A percentile compares a stretch with the other conserved stretches of the same genome.
These are phyloP conservation scores for Dromococcyx pavoninus DNA, from an alignment of 2,797 vertebrate species.

Conservation along the genomic window DNA sequence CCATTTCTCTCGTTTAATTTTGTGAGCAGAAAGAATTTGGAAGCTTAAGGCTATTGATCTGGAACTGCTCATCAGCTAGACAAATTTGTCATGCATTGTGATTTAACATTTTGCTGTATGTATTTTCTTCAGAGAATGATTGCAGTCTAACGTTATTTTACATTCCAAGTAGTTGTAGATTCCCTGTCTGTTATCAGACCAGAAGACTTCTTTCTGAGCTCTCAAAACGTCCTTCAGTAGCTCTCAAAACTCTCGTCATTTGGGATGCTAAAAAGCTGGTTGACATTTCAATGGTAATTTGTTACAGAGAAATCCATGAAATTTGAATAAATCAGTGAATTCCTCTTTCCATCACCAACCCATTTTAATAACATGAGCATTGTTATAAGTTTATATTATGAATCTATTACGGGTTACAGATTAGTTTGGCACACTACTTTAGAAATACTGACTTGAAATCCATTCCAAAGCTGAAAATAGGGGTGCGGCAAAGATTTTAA, in stretches of 20 bases:
- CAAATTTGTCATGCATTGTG: constrained; percentile 4
- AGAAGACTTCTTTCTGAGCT: background rate
- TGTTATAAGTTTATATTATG: background rate
- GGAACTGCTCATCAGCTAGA: constrained; percentile 5
- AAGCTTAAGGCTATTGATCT: constrained; percentile 17
- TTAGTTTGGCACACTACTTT: background rate
- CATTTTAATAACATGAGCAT: constrained; percentile 19
- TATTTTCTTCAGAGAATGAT: background rate
- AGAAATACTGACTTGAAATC: background rate
- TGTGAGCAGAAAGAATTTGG: background rate
- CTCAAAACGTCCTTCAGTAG: background rate
- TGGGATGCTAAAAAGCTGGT: background rate
- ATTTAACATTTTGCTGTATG: background rate
- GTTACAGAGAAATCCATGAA: constrained; percentile 24
- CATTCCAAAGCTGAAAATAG: background rate
- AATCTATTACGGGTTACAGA: background rate
- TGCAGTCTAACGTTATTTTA: background rate
- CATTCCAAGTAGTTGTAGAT: background rate
- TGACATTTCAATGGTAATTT: constrained; percentile 19
- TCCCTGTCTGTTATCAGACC: background rate
- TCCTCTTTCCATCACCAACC: background rate
- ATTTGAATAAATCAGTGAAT: constrained; percentile 26
- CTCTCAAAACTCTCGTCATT: background rate
- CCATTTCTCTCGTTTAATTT: background rate
- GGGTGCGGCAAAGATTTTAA: background rate